phyloP scores from a whole-genome alignment of 2,888 invertebrate species.

The Flexamia atlantica region DNA sequence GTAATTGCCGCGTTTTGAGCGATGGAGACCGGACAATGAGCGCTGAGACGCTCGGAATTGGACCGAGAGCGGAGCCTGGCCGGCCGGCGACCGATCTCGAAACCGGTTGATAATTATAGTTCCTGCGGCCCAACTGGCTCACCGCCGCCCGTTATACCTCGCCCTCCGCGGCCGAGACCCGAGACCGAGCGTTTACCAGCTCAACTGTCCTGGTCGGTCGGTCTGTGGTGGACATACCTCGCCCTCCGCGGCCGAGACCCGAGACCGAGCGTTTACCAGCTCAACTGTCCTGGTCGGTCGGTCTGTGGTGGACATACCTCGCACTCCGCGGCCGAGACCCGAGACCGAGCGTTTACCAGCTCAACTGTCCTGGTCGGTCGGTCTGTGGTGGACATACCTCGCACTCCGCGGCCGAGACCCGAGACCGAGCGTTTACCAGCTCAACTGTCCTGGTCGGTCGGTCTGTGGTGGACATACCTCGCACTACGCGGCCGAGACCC shows the following conservation, averaged over 20 bases:
- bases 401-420: background rate
- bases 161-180: background rate
- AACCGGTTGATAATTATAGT: conserved; percentile 58
- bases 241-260: background rate
- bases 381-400: too few relatives aligned
- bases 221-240: too few relatives aligned
- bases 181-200: conserved; percentile 14
- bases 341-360: conserved; percentile 14
- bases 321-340: background rate
- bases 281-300: too few relatives aligned
- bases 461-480: too few relatives aligned
- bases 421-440: conserved; percentile 14
- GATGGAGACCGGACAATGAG: conserved; percentile 2
- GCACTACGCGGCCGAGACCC: too few relatives aligned
- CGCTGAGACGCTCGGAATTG: conserved; percentile 16
- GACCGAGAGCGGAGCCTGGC: background rate
- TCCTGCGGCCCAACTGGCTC: conserved; percentile 52
- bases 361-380: too few relatives aligned
- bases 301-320: too few relatives aligned
- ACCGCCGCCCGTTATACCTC: conserved; percentile 28
- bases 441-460: too few relatives aligned
- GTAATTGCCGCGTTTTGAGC: background rate
- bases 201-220: too few relatives aligned
- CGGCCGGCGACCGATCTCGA: conserved; percentile 21
- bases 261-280: conserved; percentile 14